phyloP scores from a whole-genome alignment of 1,140 invertebrate genomes.

The Helicoverpa armigera region DNA sequence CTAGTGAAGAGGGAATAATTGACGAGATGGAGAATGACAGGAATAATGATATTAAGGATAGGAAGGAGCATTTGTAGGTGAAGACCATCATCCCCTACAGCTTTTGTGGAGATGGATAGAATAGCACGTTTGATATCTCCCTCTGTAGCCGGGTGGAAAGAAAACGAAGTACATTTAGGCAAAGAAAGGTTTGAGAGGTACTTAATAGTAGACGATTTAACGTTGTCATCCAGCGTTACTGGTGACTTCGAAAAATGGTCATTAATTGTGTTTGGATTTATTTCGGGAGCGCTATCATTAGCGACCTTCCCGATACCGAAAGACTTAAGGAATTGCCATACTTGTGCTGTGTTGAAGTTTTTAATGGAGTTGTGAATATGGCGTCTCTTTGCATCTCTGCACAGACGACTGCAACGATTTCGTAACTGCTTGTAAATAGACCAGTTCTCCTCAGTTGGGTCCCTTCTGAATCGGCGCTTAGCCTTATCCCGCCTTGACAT shows the following conservation, averaged over 20 bases:
- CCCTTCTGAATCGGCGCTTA: not conserved
- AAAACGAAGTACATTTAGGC: not conserved
- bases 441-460: not conserved
- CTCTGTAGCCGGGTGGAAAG: conserved; percentile 1
- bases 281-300: not conserved
- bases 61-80: conserved; percentile 1
- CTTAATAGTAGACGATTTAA: conserved; percentile 10
- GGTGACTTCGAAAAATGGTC: not conserved
- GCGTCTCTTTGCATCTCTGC: not conserved
- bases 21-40: not conserved
- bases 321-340: conserved; percentile 10
- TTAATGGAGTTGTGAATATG: conserved; percentile 3
- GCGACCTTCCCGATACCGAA: conserved; percentile 3
- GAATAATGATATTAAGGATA: not conserved
- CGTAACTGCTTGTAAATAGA: not conserved
- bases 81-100: not conserved
- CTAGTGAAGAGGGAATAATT: not conserved
- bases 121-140: not conserved
- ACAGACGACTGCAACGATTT: not conserved
- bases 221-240: not conserved
- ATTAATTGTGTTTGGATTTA: too few species aligned
- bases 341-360: not conserved
- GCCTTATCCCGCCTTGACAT: not conserved
- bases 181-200: not conserved
- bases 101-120: not conserved